These are phyloP conservation scores for Chaenocephalus aceratus DNA, from an alignment of 2,113 vertebrate species.

Conservation along the genomic window DNA sequence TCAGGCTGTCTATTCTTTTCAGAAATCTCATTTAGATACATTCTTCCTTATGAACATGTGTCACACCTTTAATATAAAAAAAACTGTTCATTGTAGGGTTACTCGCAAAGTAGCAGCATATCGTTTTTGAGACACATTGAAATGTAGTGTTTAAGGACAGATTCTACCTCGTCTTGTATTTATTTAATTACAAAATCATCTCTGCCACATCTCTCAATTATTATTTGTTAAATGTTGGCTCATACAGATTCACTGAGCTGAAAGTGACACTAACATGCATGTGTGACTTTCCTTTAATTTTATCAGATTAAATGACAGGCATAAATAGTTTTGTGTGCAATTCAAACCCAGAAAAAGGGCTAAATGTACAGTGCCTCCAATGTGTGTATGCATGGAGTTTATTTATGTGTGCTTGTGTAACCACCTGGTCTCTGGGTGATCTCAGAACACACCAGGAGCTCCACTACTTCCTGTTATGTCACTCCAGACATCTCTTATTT, in stretches of 20 bases:
- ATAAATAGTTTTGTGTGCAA: not conserved
- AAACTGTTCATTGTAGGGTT: not conserved
- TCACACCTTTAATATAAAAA: constrained; percentile 9
- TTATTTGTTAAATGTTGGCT: not conserved
- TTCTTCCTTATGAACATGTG: constrained; percentile 29
- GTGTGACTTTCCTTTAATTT: no score
- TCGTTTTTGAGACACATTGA: not conserved
- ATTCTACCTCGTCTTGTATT: not conserved
- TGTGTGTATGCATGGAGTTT: not conserved
- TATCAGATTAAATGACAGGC: no score
- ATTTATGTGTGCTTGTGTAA: not conserved
- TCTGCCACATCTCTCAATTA: not conserved
- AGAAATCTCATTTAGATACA: constrained; percentile 54
- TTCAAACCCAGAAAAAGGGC: not conserved
- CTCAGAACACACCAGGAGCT: not conserved
- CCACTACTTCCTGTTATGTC: not conserved
- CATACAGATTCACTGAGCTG: not conserved
- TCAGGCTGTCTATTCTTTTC: constrained; percentile 18
- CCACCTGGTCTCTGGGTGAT: not conserved
- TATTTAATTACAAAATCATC: not conserved
- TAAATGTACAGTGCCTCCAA: not conserved
- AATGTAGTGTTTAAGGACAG: not conserved
- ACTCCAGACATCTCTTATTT: not conserved
- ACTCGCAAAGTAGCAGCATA: not conserved
- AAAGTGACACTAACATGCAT: not conserved